phyloP scores from a whole-genome alignment of 2,113 vertebrate genomes.

The Rhodinocichla rosea region DNA sequence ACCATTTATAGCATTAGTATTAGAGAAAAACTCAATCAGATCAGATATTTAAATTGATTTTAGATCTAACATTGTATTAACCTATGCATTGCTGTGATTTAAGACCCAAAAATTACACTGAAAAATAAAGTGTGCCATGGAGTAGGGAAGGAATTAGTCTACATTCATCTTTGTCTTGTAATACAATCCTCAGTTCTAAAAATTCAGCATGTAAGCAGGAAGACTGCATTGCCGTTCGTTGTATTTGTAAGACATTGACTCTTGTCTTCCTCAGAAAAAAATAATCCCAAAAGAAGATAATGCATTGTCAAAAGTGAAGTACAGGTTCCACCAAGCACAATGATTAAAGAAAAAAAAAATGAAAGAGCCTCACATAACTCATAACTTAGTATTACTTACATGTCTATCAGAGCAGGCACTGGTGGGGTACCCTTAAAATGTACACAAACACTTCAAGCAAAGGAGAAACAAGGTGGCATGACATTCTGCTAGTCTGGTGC shows the following conservation, averaged over 20 bases:
- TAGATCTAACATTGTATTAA: slow-evolving; percentile 18
- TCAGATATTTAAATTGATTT: slow-evolving; percentile 69
- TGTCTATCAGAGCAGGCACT: slow-evolving; percentile 57
- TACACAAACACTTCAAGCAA: neutral
- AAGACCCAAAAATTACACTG: slow-evolving; percentile 60
- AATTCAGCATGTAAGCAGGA: slow-evolving; percentile 77
- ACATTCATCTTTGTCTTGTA: slow-evolving; percentile 96
- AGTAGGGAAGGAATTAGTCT: slow-evolving; percentile 72
- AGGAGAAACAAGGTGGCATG: slow-evolving; percentile 25
- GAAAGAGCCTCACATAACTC: neutral
- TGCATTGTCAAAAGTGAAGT: slow-evolving; percentile 60
- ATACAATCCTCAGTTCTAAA: slow-evolving; percentile 85
- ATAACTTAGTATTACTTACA: slow-evolving; percentile 32
- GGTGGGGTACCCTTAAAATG: slow-evolving; percentile 17
- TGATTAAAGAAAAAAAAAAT: neutral
- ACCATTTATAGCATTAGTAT: slow-evolving; percentile 53
- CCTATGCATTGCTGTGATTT: slow-evolving; percentile 15
- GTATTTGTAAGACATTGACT: slow-evolving; percentile 61
- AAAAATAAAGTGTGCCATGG: slow-evolving; percentile 25
- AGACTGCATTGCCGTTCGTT: slow-evolving; percentile 79
- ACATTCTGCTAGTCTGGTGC: slow-evolving; percentile 33
- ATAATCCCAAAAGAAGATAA: slow-evolving; percentile 52
- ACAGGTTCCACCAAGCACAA: slow-evolving; percentile 38
- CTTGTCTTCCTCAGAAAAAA: slow-evolving; percentile 57
- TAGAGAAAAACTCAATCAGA: slow-evolving; percentile 15